phyloP scores from a whole-genome alignment of 2,888 invertebrate genomes.

The Eupithecia inturbata region DNA sequence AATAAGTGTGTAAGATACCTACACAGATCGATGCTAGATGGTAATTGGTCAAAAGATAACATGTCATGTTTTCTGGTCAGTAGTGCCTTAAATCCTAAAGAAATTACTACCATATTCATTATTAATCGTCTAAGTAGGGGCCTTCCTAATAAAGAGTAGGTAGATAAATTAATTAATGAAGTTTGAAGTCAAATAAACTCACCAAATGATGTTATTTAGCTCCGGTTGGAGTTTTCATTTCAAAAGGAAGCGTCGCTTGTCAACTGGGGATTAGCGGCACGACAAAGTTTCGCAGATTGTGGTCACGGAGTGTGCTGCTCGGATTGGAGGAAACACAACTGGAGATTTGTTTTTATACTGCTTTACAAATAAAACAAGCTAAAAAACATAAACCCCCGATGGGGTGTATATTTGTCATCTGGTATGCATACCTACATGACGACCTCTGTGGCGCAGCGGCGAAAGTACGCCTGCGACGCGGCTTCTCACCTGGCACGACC shows the following conservation, averaged over 20 bases:
- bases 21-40: too few relatives aligned
- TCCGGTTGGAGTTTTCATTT: constrained; percentile 36
- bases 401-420: not conserved
- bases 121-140: too few relatives aligned
- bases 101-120: too few relatives aligned
- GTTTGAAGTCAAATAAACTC: constrained; percentile 36
- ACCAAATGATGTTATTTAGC: constrained; percentile 39
- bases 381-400: not conserved
- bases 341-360: not conserved
- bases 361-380: not conserved
- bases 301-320: constrained; percentile 42
- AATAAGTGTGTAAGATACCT: too few relatives aligned
- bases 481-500: too few relatives aligned
- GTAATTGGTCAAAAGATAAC: too few relatives aligned
- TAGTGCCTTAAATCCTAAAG: too few relatives aligned
- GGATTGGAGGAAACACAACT: constrained; percentile 9
- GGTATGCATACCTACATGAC: not conserved
- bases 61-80: too few relatives aligned
- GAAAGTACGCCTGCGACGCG: too few relatives aligned
- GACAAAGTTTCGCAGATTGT: constrained; percentile 54
- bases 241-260: constrained; percentile 42
- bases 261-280: constrained; percentile 52
- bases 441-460: too few relatives aligned
- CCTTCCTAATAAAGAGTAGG: not conserved
- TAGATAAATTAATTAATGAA: constrained; percentile 9